These are phyloP conservation scores for Synanthedon myopaeformis DNA, from an alignment of 2,888 invertebrate genomes.

Conservation along the genomic window DNA sequence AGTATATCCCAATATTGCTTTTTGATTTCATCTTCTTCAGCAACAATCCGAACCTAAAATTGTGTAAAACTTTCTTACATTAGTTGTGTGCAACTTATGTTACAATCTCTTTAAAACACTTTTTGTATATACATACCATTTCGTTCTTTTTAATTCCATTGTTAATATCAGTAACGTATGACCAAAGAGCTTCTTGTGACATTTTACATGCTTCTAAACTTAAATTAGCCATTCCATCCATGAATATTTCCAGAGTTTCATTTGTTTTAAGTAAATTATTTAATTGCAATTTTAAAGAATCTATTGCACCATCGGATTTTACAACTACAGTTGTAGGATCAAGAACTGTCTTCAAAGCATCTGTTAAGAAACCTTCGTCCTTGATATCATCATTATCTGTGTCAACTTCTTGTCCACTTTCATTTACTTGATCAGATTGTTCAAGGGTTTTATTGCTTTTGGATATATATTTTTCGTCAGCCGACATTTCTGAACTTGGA, in stretches of 20 bases:
- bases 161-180: slow-evolving; percentile 52
- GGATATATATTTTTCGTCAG: slow-evolving; percentile 38
- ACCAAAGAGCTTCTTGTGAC: slow-evolving; percentile 55
- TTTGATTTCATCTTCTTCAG: slow-evolving; percentile 59
- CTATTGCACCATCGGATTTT: slow-evolving; percentile 31
- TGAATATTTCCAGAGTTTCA: slow-evolving; percentile 40
- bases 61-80: slow-evolving; percentile 1
- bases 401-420: slow-evolving; percentile 53
- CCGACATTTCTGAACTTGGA: slow-evolving; percentile 54
- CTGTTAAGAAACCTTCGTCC: slow-evolving; percentile 51
- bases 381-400: slow-evolving; percentile 42
- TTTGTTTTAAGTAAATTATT: slow-evolving; percentile 42
- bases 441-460: slow-evolving; percentile 43
- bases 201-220: slow-evolving; percentile 56
- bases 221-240: slow-evolving; percentile 55
- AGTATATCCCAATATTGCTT: slow-evolving; percentile 56
- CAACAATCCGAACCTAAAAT: slow-evolving; percentile 45
- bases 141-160: slow-evolving; percentile 49
- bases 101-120: background rate
- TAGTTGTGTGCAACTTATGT: background rate
- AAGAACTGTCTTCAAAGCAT: slow-evolving; percentile 50
- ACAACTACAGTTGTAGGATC: slow-evolving; percentile 38
- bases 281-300: slow-evolving; percentile 39
- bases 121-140: slow-evolving; percentile 33
- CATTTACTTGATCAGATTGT: slow-evolving; percentile 28